Conservation (phyloP, 2,797 vertebrate species). For the Setipinna tenuifilis region DNA sequence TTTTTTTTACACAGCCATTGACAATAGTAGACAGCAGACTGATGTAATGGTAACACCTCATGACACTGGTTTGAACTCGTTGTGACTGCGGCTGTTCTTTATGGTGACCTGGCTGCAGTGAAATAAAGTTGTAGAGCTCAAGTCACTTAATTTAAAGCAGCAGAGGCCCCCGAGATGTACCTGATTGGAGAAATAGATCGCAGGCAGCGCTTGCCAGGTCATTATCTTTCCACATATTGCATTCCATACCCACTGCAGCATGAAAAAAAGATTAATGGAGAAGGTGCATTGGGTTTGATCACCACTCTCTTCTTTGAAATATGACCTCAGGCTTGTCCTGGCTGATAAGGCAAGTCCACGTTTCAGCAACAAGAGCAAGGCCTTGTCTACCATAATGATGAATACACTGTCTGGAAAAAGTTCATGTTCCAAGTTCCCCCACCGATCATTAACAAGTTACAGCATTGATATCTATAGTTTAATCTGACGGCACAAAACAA, state of each 20-base stretch:
- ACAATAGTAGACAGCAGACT: not conserved
- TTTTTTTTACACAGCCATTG: not conserved
- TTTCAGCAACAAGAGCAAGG: not conserved
- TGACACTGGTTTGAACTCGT: not conserved
- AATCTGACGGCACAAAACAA: not conserved
- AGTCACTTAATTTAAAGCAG: not conserved
- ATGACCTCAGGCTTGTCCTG: slow-evolving; percentile 12
- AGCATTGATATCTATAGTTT: not conserved
- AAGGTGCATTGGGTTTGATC: slow-evolving; percentile 4
- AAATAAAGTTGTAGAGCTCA: not conserved
- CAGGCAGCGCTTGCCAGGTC: not conserved
- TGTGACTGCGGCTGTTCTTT: not conserved
- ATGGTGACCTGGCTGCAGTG: not conserved
- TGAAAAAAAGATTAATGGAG: slow-evolving; percentile 14
- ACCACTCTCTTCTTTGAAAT: slow-evolving; percentile 2
- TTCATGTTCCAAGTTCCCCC: not conserved
- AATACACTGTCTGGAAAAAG: slow-evolving; percentile 11
- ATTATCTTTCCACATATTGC: slow-evolving; percentile 11
- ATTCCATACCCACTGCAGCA: not conserved
- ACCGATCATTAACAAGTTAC: not conserved
- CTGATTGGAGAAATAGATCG: not conserved
- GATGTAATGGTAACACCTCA: not conserved
- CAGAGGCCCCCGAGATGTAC: not conserved
- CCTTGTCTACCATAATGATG: slow-evolving; percentile 21
- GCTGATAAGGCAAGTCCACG: not conserved